phyloP scores from a whole-genome alignment of 2,888 invertebrate species.

The Athalia cordata region DNA sequence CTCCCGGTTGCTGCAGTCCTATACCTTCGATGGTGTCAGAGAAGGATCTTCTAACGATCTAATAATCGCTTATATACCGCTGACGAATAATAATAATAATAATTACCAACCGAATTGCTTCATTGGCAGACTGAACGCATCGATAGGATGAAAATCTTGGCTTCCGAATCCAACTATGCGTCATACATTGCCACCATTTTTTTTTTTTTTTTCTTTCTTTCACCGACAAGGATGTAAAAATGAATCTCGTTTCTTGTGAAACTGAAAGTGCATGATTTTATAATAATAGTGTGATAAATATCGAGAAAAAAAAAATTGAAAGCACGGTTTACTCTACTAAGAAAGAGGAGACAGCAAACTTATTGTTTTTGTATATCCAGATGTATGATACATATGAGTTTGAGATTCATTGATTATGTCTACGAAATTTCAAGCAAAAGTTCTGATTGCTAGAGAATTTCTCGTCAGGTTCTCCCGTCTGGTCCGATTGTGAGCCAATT shows the following conservation, averaged over 20 bases:
- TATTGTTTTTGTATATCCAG: too few species aligned
- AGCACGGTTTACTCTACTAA: too few species aligned
- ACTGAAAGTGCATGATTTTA: too few species aligned
- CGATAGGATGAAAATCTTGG: too few species aligned
- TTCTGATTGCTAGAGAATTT: neutral
- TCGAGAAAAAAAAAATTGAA: too few species aligned
- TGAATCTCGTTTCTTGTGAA: too few species aligned
- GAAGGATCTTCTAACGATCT: slow-evolving; percentile 40
- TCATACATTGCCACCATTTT: neutral
- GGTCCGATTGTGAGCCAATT: slow-evolving; percentile 1
- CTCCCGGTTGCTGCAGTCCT: neutral
- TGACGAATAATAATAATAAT: neutral
- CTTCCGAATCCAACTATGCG: neutral
- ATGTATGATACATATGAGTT: too few species aligned
- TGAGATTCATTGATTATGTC: neutral
- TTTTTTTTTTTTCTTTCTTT: neutral
- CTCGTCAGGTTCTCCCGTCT: neutral
- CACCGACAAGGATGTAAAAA: neutral
- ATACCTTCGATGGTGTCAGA: slow-evolving; percentile 22
- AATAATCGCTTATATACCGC: slow-evolving; percentile 23
- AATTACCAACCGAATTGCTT: slow-evolving; percentile 30
- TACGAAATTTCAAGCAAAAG: neutral
- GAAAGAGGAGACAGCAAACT: too few species aligned
- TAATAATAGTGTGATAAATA: too few species aligned
- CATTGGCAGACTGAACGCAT: neutral